phyloP scores from a whole-genome alignment of 1,140 invertebrate genomes.

The Manduca sexta region DNA sequence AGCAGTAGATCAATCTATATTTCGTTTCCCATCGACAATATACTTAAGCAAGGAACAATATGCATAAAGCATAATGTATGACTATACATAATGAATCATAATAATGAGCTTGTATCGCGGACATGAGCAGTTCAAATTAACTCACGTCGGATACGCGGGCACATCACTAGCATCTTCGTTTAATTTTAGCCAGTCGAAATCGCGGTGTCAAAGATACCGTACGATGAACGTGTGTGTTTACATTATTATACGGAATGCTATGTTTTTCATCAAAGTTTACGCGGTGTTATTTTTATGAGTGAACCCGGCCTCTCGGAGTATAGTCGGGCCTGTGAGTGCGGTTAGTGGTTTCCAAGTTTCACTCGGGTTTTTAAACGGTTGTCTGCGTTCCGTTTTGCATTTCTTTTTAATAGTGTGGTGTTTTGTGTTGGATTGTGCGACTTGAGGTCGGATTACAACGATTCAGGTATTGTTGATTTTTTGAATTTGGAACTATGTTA shows the following conservation, averaged over 20 bases:
- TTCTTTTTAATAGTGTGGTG: background rate
- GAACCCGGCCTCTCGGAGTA: constrained; percentile 26
- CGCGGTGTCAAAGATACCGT: constrained; percentile 51
- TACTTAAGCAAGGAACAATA: too few relatives aligned
- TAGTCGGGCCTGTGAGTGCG: constrained; percentile 13
- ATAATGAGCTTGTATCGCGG: too few relatives aligned
- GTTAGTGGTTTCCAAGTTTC: constrained; percentile 18
- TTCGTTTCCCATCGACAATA: too few relatives aligned
- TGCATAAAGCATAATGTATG: too few relatives aligned
- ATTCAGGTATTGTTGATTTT: too few relatives aligned
- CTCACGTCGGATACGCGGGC: background rate
- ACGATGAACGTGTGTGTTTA: constrained; percentile 31
- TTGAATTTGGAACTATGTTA: too few relatives aligned
- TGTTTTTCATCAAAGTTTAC: constrained; percentile 30
- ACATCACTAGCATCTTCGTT: constrained; percentile 31
- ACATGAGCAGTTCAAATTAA: too few relatives aligned
- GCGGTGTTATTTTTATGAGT: constrained; percentile 40
- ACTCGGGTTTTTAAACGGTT: constrained; percentile 13
- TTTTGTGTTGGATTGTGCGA: too few relatives aligned
- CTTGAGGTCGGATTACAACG: too few relatives aligned
- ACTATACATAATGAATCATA: too few relatives aligned
- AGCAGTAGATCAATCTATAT: too few relatives aligned
- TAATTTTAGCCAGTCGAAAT: constrained; percentile 66
- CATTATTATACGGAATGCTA: constrained; percentile 23
- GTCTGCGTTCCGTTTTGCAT: constrained; percentile 12